These are phyloP conservation scores for Steatocranus sp. DNA, from an alignment of 2,797 vertebrate genomes.

Conservation along the genomic window DNA sequence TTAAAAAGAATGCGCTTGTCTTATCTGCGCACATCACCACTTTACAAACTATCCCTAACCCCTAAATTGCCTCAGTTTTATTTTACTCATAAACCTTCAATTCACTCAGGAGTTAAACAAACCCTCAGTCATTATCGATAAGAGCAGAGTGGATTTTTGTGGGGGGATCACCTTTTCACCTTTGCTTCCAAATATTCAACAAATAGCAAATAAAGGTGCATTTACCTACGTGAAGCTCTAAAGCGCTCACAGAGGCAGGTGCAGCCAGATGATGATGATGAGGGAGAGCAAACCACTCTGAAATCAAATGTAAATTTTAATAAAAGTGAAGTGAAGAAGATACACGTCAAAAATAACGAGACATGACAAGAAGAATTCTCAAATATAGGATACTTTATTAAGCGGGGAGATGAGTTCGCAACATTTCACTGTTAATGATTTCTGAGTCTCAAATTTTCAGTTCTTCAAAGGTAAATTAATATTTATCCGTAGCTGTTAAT, in stretches of 20 bases:
- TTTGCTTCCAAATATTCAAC: not conserved
- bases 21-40: not conserved
- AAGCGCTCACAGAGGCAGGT: not conserved
- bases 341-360: not conserved
- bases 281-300: not conserved
- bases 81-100: not conserved
- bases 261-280: not conserved
- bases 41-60: not conserved
- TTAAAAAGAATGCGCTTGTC: not conserved
- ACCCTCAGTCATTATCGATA: not conserved
- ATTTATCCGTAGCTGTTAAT: not conserved
- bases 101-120: slow-evolving; percentile 1
- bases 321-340: not conserved
- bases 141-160: not conserved
- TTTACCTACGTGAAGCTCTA: not conserved
- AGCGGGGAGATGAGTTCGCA: not conserved
- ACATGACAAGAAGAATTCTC: not conserved
- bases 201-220: not conserved
- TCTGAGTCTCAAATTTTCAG: not conserved
- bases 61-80: not conserved
- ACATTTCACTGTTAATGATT: not conserved
- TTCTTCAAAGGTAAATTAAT: not conserved
- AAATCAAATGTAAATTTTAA: not conserved
- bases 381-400: not conserved
- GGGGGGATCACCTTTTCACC: not conserved